phyloP scores from a whole-genome alignment of 2,113 vertebrate species.

The Cynopterus brachyotis region DNA sequence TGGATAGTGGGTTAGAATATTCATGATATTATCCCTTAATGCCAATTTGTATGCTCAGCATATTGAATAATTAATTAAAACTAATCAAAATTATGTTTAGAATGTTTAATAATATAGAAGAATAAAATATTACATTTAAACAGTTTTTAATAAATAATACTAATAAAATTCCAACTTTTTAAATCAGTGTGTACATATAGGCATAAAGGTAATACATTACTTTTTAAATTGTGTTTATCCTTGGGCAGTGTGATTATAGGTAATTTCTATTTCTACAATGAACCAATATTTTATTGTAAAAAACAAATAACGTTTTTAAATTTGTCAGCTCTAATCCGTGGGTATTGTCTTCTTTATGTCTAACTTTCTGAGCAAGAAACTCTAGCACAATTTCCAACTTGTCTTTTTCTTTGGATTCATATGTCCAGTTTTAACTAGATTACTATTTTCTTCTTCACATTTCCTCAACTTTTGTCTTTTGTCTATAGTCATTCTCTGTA shows the following conservation, averaged over 20 bases:
- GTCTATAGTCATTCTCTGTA: not conserved
- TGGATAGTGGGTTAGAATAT: not conserved
- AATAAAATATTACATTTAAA: not conserved
- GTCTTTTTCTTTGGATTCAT: not conserved
- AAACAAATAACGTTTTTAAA: not conserved
- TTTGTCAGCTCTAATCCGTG: not conserved
- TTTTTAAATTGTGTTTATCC: not conserved
- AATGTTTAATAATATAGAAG: not conserved
- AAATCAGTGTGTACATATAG: not conserved
- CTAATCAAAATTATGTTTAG: not conserved
- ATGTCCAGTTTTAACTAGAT: not conserved
- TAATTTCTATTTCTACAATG: not conserved
- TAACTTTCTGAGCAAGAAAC: conserved; percentile 15
- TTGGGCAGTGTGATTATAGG: not conserved
- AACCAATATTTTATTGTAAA: not conserved
- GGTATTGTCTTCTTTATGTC: not conserved
- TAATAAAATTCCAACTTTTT: not conserved
- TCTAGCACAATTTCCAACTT: not conserved
- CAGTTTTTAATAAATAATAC: not conserved
- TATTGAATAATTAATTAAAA: not conserved
- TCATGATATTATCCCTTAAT: not conserved
- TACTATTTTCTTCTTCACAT: not conserved
- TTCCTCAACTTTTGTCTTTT: not conserved
- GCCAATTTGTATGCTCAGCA: not conserved
- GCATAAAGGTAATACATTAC: not conserved